Evolutionary conservation across 37 sponge, comb jelly and placozoan species (phyloP).

Genomic region (Tethya wilhelma): DNA sequence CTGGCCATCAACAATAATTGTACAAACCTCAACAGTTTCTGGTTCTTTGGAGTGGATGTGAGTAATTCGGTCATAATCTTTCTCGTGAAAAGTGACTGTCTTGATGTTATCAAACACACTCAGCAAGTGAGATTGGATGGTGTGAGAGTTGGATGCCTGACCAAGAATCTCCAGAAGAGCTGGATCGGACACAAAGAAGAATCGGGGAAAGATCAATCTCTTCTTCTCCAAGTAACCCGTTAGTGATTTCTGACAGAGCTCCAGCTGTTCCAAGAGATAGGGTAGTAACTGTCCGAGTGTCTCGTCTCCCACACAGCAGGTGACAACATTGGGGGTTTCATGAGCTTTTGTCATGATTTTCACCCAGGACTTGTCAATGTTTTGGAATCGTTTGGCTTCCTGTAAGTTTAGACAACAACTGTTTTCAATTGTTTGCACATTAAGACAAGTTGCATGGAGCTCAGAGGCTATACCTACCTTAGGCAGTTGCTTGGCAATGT

Average conservation of each 20-base stretch:
- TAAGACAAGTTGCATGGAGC: neutral
- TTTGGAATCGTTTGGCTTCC: conserved; percentile 97
- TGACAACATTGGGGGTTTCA: conserved; percentile 91
- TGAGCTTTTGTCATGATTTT: conserved; percentile 98
- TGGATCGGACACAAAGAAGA: conserved; percentile 99
- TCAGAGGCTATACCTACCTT: conserved; percentile 48
- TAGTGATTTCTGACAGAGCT: conserved; percentile 98
- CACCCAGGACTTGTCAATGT: conserved; percentile 99
- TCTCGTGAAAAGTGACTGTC: conserved; percentile 95
- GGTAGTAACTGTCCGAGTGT: conserved; percentile 98
- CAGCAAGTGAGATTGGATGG: conserved; percentile 96
- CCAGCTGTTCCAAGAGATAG: conserved; percentile 98
- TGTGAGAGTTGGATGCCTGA: conserved; percentile 98
- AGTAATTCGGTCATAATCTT: conserved; percentile 96
- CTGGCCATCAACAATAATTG: neutral
- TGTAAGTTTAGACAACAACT: conserved; percentile 14
- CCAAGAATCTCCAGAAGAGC: conserved; percentile 98
- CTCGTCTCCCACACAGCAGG: conserved; percentile 99
- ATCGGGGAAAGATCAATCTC: conserved; percentile 94
- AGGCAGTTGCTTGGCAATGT: conserved; percentile 99
- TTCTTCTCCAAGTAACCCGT: conserved; percentile 99
- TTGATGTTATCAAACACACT: conserved; percentile 99
- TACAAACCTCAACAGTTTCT: conserved; percentile 90
- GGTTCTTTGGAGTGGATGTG: conserved; percentile 97
- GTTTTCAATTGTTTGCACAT: neutral